Conservation (phyloP, 2,888 invertebrate species). For the Pammene fasciana region DNA sequence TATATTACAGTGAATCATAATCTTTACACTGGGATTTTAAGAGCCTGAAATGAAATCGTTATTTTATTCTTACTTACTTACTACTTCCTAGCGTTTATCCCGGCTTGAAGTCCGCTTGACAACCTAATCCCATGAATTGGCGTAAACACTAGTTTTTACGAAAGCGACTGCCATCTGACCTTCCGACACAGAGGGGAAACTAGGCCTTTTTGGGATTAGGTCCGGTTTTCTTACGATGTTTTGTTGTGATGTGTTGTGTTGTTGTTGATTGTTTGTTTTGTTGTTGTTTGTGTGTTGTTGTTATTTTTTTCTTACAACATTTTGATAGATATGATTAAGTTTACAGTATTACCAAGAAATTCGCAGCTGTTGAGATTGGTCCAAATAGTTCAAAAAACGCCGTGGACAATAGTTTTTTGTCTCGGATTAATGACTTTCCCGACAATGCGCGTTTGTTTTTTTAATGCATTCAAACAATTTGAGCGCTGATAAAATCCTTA, state of each 20-base stretch:
- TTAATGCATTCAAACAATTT: slow-evolving; percentile 21
- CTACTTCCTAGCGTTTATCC: too few relatives aligned
- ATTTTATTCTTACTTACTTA: too few relatives aligned
- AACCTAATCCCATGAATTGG: too few relatives aligned
- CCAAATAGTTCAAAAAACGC: slow-evolving; percentile 23
- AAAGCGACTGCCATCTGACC: too few relatives aligned
- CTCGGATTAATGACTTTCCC: slow-evolving; percentile 25
- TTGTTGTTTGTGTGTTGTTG: too few relatives aligned
- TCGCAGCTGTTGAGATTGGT: slow-evolving; percentile 4
- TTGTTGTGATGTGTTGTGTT: too few relatives aligned
- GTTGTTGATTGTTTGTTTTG: too few relatives aligned
- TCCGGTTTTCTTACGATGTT: too few relatives aligned
- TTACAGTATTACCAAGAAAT: background rate
- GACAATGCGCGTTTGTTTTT: slow-evolving; percentile 30
- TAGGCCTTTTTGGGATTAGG: too few relatives aligned
- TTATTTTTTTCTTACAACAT: slow-evolving; percentile 10
- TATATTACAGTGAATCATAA: slow-evolving; percentile 51
- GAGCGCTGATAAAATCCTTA: slow-evolving; percentile 27
- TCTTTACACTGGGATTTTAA: slow-evolving; percentile 14
- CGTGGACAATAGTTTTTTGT: slow-evolving; percentile 35
- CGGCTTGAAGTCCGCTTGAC: too few relatives aligned
- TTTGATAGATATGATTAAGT: background rate
- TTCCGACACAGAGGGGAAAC: too few relatives aligned
- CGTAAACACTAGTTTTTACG: too few relatives aligned
- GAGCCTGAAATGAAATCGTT: slow-evolving; percentile 4